These are phyloP conservation scores for Drosophila rufa DNA, from an alignment of 1,140 invertebrate genomes.

Conservation along the genomic window DNA sequence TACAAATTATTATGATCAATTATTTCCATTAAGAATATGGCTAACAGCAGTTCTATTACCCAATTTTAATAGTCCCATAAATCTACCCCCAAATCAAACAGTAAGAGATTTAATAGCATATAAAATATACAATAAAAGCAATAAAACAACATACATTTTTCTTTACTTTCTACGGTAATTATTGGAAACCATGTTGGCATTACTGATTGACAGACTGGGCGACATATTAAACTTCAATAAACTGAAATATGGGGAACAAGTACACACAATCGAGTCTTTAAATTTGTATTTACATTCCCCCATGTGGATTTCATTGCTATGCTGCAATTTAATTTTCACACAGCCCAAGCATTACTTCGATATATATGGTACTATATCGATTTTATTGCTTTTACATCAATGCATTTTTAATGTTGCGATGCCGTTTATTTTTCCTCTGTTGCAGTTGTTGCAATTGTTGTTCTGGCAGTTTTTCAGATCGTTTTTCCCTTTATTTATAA, in stretches of 20 bases:
- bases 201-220: slow-evolving; percentile 8
- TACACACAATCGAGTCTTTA: slow-evolving; percentile 11
- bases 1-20: background rate
- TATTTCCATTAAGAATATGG: background rate
- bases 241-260: background rate
- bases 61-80: too few relatives aligned
- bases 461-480: slow-evolving; percentile 18
- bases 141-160: background rate
- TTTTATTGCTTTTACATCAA: slow-evolving; percentile 40
- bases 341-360: slow-evolving; percentile 31
- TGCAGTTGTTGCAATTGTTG: background rate
- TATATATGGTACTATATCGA: slow-evolving; percentile 26
- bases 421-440: slow-evolving; percentile 18
- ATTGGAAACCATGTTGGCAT: background rate
- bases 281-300: slow-evolving; percentile 25
- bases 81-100: too few relatives aligned
- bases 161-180: background rate
- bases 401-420: slow-evolving; percentile 50
- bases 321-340: slow-evolving; percentile 41
- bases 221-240: slow-evolving; percentile 14
- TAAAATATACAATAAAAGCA: background rate
- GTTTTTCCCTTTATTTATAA: slow-evolving; percentile 40
- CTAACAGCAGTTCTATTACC: too few relatives aligned
- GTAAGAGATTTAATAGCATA: background rate
- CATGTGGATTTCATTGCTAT: slow-evolving; percentile 21